Conservation (phyloP, 2,797 vertebrate genomes). For the Champsocephalus esox region DNA sequence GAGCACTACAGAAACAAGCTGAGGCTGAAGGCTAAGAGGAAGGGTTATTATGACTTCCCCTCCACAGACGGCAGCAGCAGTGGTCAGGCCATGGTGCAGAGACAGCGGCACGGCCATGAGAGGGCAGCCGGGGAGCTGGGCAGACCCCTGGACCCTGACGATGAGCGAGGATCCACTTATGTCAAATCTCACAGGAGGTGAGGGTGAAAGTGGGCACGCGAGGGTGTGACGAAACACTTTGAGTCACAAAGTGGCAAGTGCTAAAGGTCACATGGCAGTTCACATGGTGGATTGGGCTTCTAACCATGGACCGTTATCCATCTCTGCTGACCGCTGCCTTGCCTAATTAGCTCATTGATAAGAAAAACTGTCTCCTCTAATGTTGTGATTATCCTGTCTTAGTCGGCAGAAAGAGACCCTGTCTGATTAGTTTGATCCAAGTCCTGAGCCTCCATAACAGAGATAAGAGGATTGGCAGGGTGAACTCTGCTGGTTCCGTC, state of each 20-base stretch:
- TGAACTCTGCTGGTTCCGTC: slow-evolving; percentile 24
- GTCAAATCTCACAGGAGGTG: slow-evolving; percentile 93
- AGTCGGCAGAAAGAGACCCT: slow-evolving; percentile 33
- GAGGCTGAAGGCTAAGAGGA: slow-evolving; percentile 95
- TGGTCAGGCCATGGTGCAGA: slow-evolving; percentile 81
- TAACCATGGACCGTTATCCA: slow-evolving; percentile 12
- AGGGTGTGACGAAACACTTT: slow-evolving; percentile 9
- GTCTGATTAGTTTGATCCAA: slow-evolving; percentile 47
- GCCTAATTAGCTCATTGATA: slow-evolving; percentile 38
- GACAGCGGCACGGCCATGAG: slow-evolving; percentile 83
- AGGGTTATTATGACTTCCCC: slow-evolving; percentile 97
- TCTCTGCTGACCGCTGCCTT: slow-evolving; percentile 11
- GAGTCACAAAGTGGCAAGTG: not conserved
- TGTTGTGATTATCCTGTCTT: slow-evolving; percentile 53
- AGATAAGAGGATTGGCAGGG: slow-evolving; percentile 52
- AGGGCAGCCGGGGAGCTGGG: slow-evolving; percentile 88
- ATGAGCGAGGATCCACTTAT: slow-evolving; percentile 91
- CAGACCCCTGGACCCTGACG: slow-evolving; percentile 88
- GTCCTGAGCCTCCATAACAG: slow-evolving; percentile 29
- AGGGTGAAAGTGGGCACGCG: slow-evolving; percentile 59
- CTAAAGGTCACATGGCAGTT: slow-evolving; percentile 13
- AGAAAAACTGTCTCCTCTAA: slow-evolving; percentile 25
- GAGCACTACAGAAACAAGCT: slow-evolving; percentile 99
- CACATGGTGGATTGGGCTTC: slow-evolving; percentile 23
- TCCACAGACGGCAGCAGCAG: slow-evolving; percentile 81